Percentiles rank a stretch among this genome's conserved stretches.
Conservation (phyloP, 1,140 invertebrate species). For the Parasteatoda tepidariorum region DNA sequence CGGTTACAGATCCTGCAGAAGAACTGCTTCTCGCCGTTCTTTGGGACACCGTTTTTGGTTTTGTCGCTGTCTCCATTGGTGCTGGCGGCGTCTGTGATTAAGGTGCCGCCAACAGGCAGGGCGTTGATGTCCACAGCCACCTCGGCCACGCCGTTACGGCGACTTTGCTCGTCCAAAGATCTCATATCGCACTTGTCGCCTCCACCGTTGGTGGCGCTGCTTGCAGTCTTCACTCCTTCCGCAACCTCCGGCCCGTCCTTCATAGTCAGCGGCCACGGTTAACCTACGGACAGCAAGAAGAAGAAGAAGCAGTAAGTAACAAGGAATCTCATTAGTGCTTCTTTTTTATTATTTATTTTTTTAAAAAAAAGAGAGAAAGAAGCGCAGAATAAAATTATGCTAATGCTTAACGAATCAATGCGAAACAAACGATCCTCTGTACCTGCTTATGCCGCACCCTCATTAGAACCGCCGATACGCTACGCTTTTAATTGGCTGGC, state of each 20-base stretch:
- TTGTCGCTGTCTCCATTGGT: constrained; percentile 11
- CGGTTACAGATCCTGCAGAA: constrained; percentile 87
- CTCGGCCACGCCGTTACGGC: constrained; percentile 24
- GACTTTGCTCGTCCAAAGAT: constrained; percentile 35
- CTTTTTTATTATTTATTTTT: constrained; percentile 46
- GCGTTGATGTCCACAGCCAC: constrained; percentile 26
- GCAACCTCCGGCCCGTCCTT: constrained; percentile 56
- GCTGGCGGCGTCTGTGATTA: not conserved
- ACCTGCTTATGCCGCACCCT: constrained; percentile 60
- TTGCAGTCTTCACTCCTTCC: constrained; percentile 51
- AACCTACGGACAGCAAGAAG: constrained; percentile 49
- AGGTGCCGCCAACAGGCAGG: constrained; percentile 17
- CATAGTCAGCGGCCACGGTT: constrained; percentile 55
- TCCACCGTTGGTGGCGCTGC: constrained; percentile 53
- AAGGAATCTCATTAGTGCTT: constrained; percentile 54
- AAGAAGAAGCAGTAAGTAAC: constrained; percentile 43
- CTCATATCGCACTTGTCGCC: constrained; percentile 31
- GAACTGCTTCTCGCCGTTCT: constrained; percentile 81
- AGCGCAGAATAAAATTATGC: constrained; percentile 58
- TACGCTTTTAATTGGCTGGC: constrained; percentile 55
- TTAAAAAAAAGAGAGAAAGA: constrained; percentile 1
- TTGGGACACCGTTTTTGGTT: not conserved
- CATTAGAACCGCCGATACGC: constrained; percentile 52
- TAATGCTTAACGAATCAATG: constrained; percentile 59
- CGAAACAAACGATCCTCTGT: constrained; percentile 57